Evolutionary conservation across 2,113 vertebrate genomes (phyloP), one percentile per base, ranked within the genome.

Genomic region (Chloroceryle aenea): DNA sequence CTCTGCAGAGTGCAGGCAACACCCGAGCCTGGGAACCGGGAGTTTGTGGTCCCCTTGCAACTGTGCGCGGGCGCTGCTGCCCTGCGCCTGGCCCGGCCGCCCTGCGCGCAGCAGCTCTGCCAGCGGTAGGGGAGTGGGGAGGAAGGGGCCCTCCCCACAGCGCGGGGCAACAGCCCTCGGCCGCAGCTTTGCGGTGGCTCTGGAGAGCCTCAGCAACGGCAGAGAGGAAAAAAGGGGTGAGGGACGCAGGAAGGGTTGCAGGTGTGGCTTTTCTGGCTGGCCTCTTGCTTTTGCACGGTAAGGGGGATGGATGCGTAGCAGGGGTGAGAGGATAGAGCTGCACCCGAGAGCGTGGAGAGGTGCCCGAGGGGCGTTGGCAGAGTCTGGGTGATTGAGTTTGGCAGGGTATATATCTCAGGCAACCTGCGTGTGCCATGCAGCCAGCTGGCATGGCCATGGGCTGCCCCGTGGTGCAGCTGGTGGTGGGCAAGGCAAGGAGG

Each of bases 401-500:
- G 73, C 27, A 68, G 72, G 29, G 22, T 18, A 38, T 18, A 38
- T 36, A 20, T 27, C 5, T 56, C 43, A 26, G 72, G 47, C 2
- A 29, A 14, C 15, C 56, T 0, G 0, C 13, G 9, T 0, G 27
- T 2, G 0, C 42, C 1, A 3, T 16, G 16, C 61, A 67, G 71
- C 14, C 62, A 73, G 91, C 79, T 42, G 67, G 75, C n/a, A 9
- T 2, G 2, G 32, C 22, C 40, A 15, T 3, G 1, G 71, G 56
- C 52, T 90, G 88, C 30, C 74, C 74, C 1, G 3, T 2, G 2
- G 38, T 1, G 0, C 84, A 77, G 80, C 59, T 63, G 55, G 36
- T 19, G 45, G 34, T 66, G 73, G 56, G 92, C 36, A 67, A 55
- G 43, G 58, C 29, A 26, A 71, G 43, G 10, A 19, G 14, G 22